phyloP scores from a whole-genome alignment of 2,888 invertebrate species.

The Euphydryas editha region DNA sequence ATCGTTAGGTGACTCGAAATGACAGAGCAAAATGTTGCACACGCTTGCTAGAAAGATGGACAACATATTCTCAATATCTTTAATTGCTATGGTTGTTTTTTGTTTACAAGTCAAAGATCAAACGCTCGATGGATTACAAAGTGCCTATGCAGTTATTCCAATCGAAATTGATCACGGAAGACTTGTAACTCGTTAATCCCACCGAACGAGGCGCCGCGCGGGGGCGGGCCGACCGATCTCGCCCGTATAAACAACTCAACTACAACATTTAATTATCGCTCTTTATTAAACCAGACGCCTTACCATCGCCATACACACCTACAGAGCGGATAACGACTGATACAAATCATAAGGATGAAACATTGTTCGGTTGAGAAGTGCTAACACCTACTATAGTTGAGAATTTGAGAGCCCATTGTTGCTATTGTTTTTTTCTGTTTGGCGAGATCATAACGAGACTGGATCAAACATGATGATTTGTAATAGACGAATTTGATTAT shows the following conservation, averaged over 20 bases:
- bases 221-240: constrained; percentile 65
- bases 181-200: constrained; percentile 64
- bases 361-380: constrained; percentile 58
- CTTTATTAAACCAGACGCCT: constrained; percentile 70
- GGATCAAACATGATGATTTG: constrained; percentile 25
- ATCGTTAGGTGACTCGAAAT: too few relatives aligned
- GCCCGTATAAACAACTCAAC: constrained; percentile 76
- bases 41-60: background rate
- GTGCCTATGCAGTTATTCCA: constrained; percentile 36
- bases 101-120: constrained; percentile 2
- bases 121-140: constrained; percentile 12
- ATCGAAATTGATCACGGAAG: constrained; percentile 43
- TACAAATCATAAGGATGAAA: constrained; percentile 65
- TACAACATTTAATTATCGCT: constrained; percentile 82
- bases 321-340: constrained; percentile 58
- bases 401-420: constrained; percentile 37
- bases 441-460: constrained; percentile 31
- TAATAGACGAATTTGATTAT: constrained; percentile 34
- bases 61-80: background rate
- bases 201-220: constrained; percentile 60
- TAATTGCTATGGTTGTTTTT: background rate
- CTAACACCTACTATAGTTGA: constrained; percentile 69
- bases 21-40: too few relatives aligned
- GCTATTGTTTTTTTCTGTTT: constrained; percentile 42
- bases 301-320: constrained; percentile 57